Evolutionary conservation across 2,113 vertebrate genomes (phyloP).

Genomic region (Labeo catla): DNA sequence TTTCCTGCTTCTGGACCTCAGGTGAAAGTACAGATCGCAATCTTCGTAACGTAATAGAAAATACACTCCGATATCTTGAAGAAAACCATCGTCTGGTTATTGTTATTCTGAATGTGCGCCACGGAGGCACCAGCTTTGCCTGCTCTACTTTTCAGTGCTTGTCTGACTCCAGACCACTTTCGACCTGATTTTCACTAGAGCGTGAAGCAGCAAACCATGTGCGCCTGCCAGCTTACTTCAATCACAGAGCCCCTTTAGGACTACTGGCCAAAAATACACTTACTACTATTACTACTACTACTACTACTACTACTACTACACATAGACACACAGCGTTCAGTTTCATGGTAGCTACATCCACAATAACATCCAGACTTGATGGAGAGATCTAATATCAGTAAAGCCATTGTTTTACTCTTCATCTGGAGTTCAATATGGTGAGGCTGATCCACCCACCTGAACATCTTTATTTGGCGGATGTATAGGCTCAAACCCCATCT

Average conservation of each 20-base stretch:
- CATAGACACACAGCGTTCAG: background rate
- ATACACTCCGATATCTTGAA: background rate
- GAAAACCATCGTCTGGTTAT: background rate
- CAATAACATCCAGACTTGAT: background rate
- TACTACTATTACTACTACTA: slow-evolving; percentile 3
- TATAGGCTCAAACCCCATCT: background rate
- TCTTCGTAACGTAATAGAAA: too few relatives aligned
- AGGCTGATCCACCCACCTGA: background rate
- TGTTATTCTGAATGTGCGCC: background rate
- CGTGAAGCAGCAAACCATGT: slow-evolving; percentile 21
- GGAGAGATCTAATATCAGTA: background rate
- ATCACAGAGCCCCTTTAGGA: slow-evolving; percentile 31
- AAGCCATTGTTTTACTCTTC: background rate
- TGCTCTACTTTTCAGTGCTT: background rate
- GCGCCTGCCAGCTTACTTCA: slow-evolving; percentile 32
- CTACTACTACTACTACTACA: background rate
- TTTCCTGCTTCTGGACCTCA: background rate
- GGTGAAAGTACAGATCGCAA: background rate
- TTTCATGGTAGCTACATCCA: background rate
- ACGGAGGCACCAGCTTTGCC: background rate
- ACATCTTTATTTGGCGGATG: background rate
- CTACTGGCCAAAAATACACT: slow-evolving; percentile 22
- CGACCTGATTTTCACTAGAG: slow-evolving; percentile 28
- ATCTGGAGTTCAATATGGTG: background rate
- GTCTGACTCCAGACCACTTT: slow-evolving; percentile 9